A percentile compares a stretch with the other conserved stretches of the same genome.
These are phyloP conservation scores for Chrysotoxum bicinctum DNA, from an alignment of 2,888 invertebrate genomes.

Conservation along the genomic window DNA sequence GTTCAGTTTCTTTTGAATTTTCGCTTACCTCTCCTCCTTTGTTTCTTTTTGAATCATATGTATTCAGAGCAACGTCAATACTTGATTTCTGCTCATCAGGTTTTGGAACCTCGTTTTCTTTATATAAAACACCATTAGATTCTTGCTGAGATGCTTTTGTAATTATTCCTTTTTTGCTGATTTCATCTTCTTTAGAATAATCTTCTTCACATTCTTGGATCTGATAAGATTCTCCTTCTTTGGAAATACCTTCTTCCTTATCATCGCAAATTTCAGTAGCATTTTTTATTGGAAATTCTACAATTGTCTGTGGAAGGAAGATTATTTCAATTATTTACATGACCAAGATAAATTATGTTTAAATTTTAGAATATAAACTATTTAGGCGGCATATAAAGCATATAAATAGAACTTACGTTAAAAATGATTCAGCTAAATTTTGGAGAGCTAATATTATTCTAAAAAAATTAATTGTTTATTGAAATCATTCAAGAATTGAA, in stretches of 20 bases:
- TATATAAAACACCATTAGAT: constrained; percentile 70
- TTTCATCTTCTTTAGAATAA: constrained; percentile 5
- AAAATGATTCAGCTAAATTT: too few relatives aligned
- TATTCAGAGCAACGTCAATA: neutral
- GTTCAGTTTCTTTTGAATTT: constrained; percentile 10
- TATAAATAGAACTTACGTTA: too few relatives aligned
- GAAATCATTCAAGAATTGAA: too few relatives aligned
- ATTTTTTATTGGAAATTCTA: constrained; percentile 48
- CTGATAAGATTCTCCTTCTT: constrained; percentile 1
- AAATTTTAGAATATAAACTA: too few relatives aligned
- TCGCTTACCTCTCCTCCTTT: constrained; percentile 2
- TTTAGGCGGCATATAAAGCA: too few relatives aligned
- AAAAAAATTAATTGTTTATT: too few relatives aligned
- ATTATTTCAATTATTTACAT: neutral
- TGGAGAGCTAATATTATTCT: too few relatives aligned
- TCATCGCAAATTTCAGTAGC: constrained; percentile 25
- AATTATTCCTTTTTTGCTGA: constrained; percentile 1
- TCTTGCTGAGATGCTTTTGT: constrained; percentile 63
- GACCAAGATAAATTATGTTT: too few relatives aligned
- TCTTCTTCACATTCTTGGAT: constrained; percentile 4
- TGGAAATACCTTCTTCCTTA: neutral
- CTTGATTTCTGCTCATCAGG: neutral
- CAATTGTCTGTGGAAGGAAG: constrained; percentile 30
- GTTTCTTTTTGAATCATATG: neutral
- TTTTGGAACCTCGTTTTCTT: constrained; percentile 15